These are phyloP conservation scores for Falco columbarius DNA, from an alignment of 2,797 vertebrate genomes.

Conservation along the genomic window DNA sequence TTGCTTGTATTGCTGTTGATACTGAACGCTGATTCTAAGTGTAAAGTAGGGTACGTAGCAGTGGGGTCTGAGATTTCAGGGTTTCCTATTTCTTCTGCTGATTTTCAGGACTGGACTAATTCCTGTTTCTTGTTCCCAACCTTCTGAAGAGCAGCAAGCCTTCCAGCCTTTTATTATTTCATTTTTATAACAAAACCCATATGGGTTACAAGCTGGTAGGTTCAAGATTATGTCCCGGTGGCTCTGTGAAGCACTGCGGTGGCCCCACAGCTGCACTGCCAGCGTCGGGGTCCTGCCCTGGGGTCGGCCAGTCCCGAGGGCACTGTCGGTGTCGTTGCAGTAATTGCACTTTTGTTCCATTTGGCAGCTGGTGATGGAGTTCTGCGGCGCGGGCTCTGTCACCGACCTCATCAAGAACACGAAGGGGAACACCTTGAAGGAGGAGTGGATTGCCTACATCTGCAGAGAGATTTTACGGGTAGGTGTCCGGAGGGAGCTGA, in stretches of 20 bases:
- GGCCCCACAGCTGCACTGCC: background rate
- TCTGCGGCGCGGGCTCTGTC: conserved; percentile 94
- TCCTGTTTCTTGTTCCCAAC: background rate
- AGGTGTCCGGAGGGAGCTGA: conserved; percentile 15
- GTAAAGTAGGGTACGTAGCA: rapidly evolving
- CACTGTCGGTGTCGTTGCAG: background rate
- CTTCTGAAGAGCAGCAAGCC: background rate
- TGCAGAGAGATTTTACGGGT: conserved; percentile 97
- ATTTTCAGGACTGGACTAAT: background rate
- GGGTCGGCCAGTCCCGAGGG: background rate
- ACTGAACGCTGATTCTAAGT: background rate
- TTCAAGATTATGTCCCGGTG: background rate
- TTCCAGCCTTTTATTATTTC: background rate
- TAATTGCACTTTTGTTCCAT: conserved; percentile 9
- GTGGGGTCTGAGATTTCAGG: background rate
- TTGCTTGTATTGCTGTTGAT: background rate
- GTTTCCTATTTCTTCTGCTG: background rate
- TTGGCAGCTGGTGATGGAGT: conserved; percentile 96
- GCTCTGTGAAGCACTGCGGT: background rate
- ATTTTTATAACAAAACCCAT: background rate
- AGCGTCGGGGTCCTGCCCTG: background rate
- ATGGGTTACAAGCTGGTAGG: background rate
- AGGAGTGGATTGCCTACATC: conserved; percentile 97
- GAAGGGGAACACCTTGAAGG: conserved; percentile 95
- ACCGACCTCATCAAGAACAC: conserved; percentile 99